These are phyloP conservation scores for Hyles vespertilio DNA, from an alignment of 1,140 invertebrate genomes.

Conservation along the genomic window DNA sequence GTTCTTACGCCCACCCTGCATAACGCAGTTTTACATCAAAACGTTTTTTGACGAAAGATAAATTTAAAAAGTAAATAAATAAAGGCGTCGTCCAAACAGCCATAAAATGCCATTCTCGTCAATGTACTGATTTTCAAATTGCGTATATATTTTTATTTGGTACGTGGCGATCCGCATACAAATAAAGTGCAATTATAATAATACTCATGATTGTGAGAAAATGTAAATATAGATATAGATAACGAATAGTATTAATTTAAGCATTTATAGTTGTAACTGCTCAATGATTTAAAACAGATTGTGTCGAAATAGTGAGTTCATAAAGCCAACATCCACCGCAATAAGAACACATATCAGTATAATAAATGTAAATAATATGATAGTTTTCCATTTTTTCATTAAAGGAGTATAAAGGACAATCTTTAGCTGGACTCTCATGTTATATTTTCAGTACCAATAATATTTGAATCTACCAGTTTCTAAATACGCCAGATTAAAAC, in stretches of 20 bases:
- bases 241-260: constrained; percentile 52
- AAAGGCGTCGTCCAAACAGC: background rate
- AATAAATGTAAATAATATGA: constrained; percentile 35
- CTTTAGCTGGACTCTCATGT: too few species aligned
- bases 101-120: background rate
- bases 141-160: constrained; percentile 55
- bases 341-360: constrained; percentile 45
- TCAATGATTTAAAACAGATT: constrained; percentile 6
- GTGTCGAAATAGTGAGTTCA: background rate
- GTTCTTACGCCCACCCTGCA: too few species aligned
- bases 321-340: constrained; percentile 24
- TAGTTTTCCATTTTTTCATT: constrained; percentile 15
- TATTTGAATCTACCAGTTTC: too few species aligned
- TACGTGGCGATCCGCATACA: constrained; percentile 44
- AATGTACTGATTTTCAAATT: constrained; percentile 21
- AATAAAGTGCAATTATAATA: constrained; percentile 74
- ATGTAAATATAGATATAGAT: constrained; percentile 61
- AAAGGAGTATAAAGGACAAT: too few species aligned
- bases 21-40: too few species aligned
- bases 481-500: too few species aligned
- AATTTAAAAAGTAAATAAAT: too few species aligned
- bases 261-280: constrained; percentile 38
- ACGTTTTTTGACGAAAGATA: too few species aligned
- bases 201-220: constrained; percentile 72
- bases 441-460: too few species aligned